Evolutionary conservation across 2,113 vertebrate genomes (phyloP).

Genomic region (Xiphophorus couchianus): DNA sequence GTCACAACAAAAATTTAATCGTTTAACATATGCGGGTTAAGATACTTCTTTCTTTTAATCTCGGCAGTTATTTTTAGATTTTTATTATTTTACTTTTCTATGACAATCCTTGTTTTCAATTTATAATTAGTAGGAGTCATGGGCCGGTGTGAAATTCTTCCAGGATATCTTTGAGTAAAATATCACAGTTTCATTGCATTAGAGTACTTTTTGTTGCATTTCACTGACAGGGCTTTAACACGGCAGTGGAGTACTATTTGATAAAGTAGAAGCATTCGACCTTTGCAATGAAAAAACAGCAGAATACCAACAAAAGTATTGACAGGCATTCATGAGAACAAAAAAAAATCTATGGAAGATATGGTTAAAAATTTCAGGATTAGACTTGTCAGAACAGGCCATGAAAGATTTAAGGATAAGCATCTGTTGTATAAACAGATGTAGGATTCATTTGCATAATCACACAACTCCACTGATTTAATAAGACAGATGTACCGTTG

Average conservation of each 20-base stretch:
- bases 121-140: neutral
- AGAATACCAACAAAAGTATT: neutral
- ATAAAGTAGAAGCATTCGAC: neutral
- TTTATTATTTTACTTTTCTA: too few relatives aligned
- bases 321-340: neutral
- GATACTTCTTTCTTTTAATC: too few relatives aligned
- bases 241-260: neutral
- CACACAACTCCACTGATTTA: too few relatives aligned
- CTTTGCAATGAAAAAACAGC: neutral
- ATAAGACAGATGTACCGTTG: neutral
- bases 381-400: neutral
- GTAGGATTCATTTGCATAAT: neutral
- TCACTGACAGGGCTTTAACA: neutral
- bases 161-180: too few relatives aligned
- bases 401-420: neutral
- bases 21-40: too few relatives aligned
- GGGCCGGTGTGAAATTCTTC: too few relatives aligned
- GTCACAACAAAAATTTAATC: too few relatives aligned
- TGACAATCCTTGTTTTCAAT: too few relatives aligned
- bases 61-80: too few relatives aligned
- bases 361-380: neutral
- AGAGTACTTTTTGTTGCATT: neutral
- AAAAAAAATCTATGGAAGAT: neutral
- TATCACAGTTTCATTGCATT: too few relatives aligned
- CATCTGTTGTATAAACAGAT: neutral